These are phyloP conservation scores for Columba janthina DNA, from an alignment of 2,113 vertebrate species.

Conservation along the genomic window DNA sequence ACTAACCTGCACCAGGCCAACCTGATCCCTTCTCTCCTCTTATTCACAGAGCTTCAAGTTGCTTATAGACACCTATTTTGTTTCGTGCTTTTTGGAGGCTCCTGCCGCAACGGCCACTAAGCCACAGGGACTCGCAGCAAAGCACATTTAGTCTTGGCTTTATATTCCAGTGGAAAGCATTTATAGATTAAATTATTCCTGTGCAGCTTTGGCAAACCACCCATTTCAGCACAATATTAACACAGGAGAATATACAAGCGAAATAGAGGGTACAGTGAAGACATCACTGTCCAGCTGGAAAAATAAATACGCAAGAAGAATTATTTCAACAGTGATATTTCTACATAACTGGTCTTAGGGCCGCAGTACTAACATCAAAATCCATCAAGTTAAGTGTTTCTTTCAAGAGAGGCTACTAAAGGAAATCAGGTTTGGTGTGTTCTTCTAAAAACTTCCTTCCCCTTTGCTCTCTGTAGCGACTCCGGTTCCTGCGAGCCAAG, in stretches of 20 bases:
- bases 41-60: not conserved
- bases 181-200: not conserved
- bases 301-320: not conserved
- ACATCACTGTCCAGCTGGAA: not conserved
- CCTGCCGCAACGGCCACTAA: not conserved
- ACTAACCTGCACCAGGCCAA: not conserved
- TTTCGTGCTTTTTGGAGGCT: not conserved
- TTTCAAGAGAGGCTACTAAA: not conserved
- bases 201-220: not conserved
- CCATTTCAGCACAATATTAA: not conserved
- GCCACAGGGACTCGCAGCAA: not conserved
- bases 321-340: not conserved
- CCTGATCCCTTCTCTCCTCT: not conserved
- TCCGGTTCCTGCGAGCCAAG: not conserved
- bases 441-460: slow-evolving; percentile 20
- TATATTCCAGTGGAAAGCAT: not conserved
- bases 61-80: not conserved
- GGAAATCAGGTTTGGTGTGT: not conserved
- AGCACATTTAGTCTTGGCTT: not conserved
- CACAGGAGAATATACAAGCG: not conserved
- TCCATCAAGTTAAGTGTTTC: not conserved
- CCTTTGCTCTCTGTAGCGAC: not conserved
- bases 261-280: not conserved
- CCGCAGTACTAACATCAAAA: not conserved
- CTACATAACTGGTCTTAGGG: not conserved